Conservation (phyloP, 2,113 vertebrate genomes). For the Alaudala cheleensis region DNA sequence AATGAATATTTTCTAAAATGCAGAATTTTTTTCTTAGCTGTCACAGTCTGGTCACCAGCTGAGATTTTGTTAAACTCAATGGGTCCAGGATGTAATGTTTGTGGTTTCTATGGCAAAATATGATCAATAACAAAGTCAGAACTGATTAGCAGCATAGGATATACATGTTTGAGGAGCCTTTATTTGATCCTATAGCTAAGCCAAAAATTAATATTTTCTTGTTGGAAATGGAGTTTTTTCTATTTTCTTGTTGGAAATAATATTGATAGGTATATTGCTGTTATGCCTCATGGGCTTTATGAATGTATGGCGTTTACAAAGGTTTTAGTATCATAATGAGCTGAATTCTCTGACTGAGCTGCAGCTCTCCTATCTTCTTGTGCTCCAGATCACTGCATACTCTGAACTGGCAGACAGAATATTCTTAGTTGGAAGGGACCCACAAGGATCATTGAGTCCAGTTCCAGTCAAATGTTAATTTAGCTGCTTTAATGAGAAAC, state of each 20-base stretch:
- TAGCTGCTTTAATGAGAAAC: background rate
- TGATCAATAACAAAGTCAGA: background rate
- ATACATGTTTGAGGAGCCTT: background rate
- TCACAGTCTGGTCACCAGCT: background rate
- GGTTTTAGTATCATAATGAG: background rate
- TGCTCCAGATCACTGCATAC: background rate
- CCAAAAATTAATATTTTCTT: background rate
- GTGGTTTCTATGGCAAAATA: background rate
- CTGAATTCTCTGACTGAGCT: background rate
- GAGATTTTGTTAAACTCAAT: background rate
- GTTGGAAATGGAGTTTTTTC: background rate
- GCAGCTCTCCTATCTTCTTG: background rate
- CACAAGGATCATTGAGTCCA: background rate
- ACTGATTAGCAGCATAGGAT: background rate
- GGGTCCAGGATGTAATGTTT: background rate
- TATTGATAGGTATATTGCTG: background rate
- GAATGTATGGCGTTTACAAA: background rate
- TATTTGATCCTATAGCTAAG: background rate
- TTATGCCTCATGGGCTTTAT: background rate
- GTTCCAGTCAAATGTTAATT: background rate
- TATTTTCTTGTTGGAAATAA: background rate
- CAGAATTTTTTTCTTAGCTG: background rate
- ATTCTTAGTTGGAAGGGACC: background rate
- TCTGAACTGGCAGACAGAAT: background rate
- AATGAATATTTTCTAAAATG: background rate